Percentiles rank a stretch among this genome's conserved stretches.
phyloP scores from a whole-genome alignment of 2,888 invertebrate genomes.

The Caenorhabditis uteleia region DNA sequence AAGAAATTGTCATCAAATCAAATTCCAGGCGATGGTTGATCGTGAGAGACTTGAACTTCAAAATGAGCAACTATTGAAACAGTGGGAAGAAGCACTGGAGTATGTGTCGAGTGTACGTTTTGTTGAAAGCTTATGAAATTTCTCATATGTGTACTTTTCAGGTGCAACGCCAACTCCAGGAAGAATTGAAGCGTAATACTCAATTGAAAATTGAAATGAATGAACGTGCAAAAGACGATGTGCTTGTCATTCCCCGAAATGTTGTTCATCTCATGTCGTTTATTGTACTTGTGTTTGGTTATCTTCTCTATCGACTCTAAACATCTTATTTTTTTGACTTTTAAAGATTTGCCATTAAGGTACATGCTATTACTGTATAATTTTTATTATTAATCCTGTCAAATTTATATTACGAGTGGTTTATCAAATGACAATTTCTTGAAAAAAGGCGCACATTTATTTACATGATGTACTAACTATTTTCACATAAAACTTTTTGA shows the following conservation, averaged over 20 bases:
- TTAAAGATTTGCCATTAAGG: background rate
- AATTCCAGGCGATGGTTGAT: slow-evolving; percentile 40
- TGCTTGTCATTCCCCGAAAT: slow-evolving; percentile 35
- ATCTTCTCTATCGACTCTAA: slow-evolving; percentile 28
- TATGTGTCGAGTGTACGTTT: slow-evolving; percentile 45
- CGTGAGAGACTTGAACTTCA: slow-evolving; percentile 50
- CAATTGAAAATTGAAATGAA: slow-evolving; percentile 37
- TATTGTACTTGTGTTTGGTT: slow-evolving; percentile 30
- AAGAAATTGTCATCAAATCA: background rate
- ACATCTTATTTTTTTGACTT: too few relatives aligned
- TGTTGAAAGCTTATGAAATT: too few relatives aligned
- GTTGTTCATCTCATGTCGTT: slow-evolving; percentile 32
- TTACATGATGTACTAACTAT: too few relatives aligned
- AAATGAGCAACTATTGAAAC: slow-evolving; percentile 51
- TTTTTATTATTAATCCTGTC: too few relatives aligned
- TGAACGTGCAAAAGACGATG: slow-evolving; percentile 36
- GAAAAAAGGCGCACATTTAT: too few relatives aligned
- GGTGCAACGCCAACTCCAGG: slow-evolving; percentile 53
- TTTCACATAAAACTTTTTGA: too few relatives aligned
- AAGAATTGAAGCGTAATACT: slow-evolving; percentile 41
- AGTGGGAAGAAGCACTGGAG: slow-evolving; percentile 55
- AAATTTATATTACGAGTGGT: too few relatives aligned
- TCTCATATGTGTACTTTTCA: slow-evolving; percentile 8
- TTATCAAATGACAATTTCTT: too few relatives aligned
- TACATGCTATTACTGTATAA: slow-evolving; percentile 4